Base-by-base conservation (phyloP, 2,113 vertebrate species). In the Scortum barcoo region DNA sequence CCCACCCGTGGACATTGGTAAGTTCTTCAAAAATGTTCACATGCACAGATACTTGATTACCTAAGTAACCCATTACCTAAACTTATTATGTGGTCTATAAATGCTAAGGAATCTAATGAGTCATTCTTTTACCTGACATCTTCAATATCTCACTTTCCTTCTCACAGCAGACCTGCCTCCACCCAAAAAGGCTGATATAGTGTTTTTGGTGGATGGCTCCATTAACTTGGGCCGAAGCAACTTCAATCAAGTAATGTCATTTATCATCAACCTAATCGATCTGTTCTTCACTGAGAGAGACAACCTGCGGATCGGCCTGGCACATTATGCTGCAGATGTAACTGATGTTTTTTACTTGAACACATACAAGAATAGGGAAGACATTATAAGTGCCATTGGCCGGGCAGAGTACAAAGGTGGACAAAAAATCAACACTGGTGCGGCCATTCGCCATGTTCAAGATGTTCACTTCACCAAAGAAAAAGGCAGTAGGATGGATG, bases 181-280 rank as follows among this genome's bases (percentile, higher is more conserved):
- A 57, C 0, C 86, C 24, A 99, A 97, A 87, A 95, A 95, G 77
- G 98, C 97, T 4, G 98, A 99, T 66, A 96, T 99, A 13, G 97
- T 99, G 53, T 99, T 99, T 94, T 93, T 99, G 80, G 89, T 99
- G 91, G 98, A 99, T 28, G 96, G 97, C 9, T 99, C 98, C 86
- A 99, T 99, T 75, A 99, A 99, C 73, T 91, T 99, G 76, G 95
- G 96, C 57, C 94, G 86, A 50, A 92, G 92, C 0, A 95, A 95
- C 86, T 99, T 99, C 91, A 95, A 95, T 14, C 89, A 94, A 79
- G 96, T 98, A 61, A 96, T 96, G 77, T 48, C 83, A 0, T 99
- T 99, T 8, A 95, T 97, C 44, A 83, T 74, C 6, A 96, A 94
- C 1, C 93, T 99, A 8, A 94, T 99, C 67, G 97, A 99, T 9